Conservation (phyloP, 2,797 vertebrate species). For the Cheirogaleus major region DNA sequence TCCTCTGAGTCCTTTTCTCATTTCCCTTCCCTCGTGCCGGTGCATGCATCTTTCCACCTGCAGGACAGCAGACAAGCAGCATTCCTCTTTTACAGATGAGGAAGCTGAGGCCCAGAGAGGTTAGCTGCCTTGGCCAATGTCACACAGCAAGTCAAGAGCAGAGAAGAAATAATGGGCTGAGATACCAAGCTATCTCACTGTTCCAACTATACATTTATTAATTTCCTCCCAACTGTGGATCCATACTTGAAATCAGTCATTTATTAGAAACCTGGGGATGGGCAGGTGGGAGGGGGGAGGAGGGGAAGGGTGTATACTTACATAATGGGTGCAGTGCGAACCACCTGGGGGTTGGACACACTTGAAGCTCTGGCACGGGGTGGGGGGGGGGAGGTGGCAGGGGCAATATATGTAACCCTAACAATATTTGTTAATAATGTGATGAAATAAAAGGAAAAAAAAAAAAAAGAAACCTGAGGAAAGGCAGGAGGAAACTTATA, state of each 20-base stretch:
- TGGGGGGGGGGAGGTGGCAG: no score
- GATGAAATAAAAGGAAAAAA: no score
- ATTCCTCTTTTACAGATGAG: background rate
- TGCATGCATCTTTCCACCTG: accelerated
- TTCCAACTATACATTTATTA: background rate
- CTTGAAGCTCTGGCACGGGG: no score
- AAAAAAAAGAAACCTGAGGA: background rate
- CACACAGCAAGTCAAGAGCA: background rate
- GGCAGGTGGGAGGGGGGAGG: no score
- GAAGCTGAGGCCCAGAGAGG: background rate
- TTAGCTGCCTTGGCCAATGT: background rate
- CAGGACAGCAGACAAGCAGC: accelerated
- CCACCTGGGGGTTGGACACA: no score
- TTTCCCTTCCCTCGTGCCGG: background rate
- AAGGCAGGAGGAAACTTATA: background rate
- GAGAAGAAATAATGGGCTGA: background rate
- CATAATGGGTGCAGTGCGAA: no score
- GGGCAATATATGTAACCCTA: no score
- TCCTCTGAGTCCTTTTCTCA: background rate
- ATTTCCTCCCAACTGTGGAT: background rate
- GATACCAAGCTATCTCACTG: background rate
- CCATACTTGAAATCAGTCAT: background rate
- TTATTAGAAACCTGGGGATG: background rate
- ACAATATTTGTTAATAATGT: no score
- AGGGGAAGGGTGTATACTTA: no score